A percentile compares a stretch with the other conserved stretches of the same genome.
Conservation (phyloP, 2,113 vertebrate species). For the Oreochromis spilurus region DNA sequence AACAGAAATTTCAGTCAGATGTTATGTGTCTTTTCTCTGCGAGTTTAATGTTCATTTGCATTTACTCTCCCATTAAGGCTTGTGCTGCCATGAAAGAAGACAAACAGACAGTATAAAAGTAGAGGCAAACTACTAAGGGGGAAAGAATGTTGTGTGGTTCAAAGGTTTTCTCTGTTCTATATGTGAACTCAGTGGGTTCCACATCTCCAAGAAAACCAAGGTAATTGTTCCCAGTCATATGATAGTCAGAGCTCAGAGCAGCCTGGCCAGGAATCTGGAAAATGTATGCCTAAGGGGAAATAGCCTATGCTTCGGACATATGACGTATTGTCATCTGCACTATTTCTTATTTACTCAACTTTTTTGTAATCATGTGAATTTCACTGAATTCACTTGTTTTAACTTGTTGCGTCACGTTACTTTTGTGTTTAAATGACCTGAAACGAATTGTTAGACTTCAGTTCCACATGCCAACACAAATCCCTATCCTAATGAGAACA, state of each 20-base stretch:
- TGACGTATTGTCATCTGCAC: neutral
- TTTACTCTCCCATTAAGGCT: neutral
- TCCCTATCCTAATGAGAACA: neutral
- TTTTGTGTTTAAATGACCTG: neutral
- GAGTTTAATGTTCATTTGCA: neutral
- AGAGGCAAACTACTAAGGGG: neutral
- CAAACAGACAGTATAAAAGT: neutral
- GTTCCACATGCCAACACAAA: neutral
- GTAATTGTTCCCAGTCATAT: conserved; percentile 29
- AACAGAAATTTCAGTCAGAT: conserved; percentile 13
- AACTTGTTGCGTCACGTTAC: neutral
- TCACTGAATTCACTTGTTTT: neutral
- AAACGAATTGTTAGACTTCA: neutral
- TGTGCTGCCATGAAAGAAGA: neutral
- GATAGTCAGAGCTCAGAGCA: conserved; percentile 34
- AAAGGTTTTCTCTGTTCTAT: neutral
- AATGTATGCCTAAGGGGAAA: neutral
- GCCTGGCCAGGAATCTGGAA: neutral
- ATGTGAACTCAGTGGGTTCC: neutral
- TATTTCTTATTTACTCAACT: neutral
- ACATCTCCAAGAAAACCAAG: neutral
- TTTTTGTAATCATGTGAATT: neutral
- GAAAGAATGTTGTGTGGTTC: neutral
- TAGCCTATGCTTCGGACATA: neutral
- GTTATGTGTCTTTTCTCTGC: neutral